phyloP scores from a whole-genome alignment of 2,113 vertebrate genomes.

The Paramormyrops kingsleyae region DNA sequence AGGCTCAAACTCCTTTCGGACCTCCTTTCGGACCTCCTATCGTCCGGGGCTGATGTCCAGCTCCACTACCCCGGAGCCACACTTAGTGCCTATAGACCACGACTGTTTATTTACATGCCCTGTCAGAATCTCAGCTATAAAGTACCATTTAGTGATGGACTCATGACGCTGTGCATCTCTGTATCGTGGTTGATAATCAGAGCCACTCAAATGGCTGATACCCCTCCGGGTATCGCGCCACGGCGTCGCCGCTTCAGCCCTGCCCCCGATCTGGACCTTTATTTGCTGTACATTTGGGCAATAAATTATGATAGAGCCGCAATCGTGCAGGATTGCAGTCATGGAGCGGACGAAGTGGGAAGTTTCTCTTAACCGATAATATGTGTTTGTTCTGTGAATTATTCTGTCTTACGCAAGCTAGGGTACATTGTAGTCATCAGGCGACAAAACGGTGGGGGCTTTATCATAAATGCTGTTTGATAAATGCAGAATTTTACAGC shows the following conservation, averaged over 20 bases:
- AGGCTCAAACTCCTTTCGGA: background rate
- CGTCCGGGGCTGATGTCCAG: background rate
- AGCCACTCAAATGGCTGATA: background rate
- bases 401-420: background rate
- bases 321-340: background rate
- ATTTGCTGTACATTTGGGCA: background rate
- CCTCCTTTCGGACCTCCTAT: background rate
- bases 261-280: background rate
- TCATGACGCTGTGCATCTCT: background rate
- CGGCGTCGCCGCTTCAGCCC: background rate
- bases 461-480: background rate
- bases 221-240: background rate
- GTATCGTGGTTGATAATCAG: background rate
- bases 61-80: background rate
- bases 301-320: background rate
- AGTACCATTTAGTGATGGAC: background rate
- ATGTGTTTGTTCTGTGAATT: background rate
- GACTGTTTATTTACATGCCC: background rate
- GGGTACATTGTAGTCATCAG: background rate
- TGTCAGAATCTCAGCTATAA: background rate
- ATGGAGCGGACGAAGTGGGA: background rate
- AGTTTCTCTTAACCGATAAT: background rate
- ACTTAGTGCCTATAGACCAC: background rate
- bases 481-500: background rate
- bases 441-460: background rate